phyloP scores from a whole-genome alignment of 2,113 vertebrate species.

The Microtus richardsoni region DNA sequence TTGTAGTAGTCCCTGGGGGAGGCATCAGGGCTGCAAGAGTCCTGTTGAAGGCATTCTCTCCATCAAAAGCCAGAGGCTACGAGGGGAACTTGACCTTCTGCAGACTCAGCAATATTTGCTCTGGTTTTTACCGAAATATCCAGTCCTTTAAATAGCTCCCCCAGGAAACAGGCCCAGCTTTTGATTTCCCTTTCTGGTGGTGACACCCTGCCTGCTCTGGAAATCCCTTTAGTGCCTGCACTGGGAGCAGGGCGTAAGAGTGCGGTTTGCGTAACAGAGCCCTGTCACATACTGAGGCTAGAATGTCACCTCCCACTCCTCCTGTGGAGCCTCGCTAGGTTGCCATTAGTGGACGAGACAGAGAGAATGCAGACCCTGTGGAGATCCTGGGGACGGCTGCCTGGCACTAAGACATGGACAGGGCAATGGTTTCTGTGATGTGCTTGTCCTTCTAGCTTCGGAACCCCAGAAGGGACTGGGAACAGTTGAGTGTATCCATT shows the following conservation, averaged over 20 bases:
- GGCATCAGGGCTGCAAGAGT: background rate
- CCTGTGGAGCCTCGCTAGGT: fast-evolving
- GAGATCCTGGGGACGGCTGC: background rate
- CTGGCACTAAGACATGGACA: background rate
- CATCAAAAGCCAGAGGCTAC: background rate
- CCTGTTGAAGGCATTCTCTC: fast-evolving
- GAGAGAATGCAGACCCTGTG: background rate
- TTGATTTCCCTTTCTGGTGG: constrained; percentile 57
- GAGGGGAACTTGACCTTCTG: background rate
- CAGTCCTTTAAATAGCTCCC: background rate
- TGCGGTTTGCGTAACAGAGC: too few relatives aligned
- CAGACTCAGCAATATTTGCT: constrained; percentile 62
- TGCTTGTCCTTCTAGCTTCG: too few relatives aligned
- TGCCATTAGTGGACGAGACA: background rate
- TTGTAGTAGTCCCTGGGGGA: background rate
- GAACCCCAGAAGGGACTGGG: background rate
- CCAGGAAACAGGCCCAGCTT: constrained; percentile 45
- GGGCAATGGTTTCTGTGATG: background rate
- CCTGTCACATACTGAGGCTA: fast-evolving
- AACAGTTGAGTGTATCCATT: background rate
- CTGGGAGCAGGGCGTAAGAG: background rate
- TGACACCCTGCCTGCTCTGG: background rate
- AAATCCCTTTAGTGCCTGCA: fast-evolving
- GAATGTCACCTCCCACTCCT: background rate
- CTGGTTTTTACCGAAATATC: constrained; percentile 53